Evolutionary conservation across 2,888 invertebrate species (phyloP), one percentile per base, ranked within the genome.

Genomic region (Spisula subtruncata): DNA sequence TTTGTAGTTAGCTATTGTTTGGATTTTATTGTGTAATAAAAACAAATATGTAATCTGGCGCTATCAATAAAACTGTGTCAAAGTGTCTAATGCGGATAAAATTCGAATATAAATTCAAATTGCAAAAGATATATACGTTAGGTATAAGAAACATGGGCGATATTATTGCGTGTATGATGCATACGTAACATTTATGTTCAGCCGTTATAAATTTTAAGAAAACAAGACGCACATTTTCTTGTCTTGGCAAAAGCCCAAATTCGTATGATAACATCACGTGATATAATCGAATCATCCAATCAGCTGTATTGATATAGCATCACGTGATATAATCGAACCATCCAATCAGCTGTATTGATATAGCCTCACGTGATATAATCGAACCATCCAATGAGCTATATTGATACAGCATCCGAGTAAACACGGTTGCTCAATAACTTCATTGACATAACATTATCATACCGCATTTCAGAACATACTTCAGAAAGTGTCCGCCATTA

Each of bases 1-100:
- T 89, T 86, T 86, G 86, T 83, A 83, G 89, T 86, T 86, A 60
- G 16, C 83, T 79, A 89, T 84, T 89, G 86, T 89, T 83, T 86
- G 79, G 56, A 20, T 83, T 89, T 89, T 89, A 89, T 86, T 86
- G 56, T 79, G 51, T 60, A 75, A 86, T 89, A 89, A 89, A 89
- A 86, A 83, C 51, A 60, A 89, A 85, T 79, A 66, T 86, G 80
- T 89, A 89, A 89, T 89, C 86, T 83, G n/a, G 85, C 29, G 60
- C 79, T 54, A 35, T 79, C 79, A 60, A 88, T 84, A 84, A 88
- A 87, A 56, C 56, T 18, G 80, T 56, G 83, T 83, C 80, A 79
- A 60, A 83, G 80, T 80, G 83, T 83, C 81, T 85, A 81, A 85
- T 85, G 82, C 85, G 82, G 85, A 85, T 71, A 89, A 85, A 89